phyloP scores from a whole-genome alignment of 2,797 vertebrate species.

The Brachymystax lenok region DNA sequence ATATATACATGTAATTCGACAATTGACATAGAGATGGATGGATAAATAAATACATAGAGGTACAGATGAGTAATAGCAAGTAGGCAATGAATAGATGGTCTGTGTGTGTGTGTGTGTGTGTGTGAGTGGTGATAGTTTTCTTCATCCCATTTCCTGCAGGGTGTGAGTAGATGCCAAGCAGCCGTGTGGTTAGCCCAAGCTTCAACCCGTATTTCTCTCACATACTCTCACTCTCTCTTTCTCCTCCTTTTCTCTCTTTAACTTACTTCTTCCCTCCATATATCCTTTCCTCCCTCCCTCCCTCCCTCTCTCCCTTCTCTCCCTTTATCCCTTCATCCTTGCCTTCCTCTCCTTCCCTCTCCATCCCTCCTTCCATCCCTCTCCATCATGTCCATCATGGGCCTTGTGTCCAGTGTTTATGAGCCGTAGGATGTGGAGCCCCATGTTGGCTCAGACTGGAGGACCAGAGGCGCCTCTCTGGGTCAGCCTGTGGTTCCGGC shows the following conservation, averaged over 20 bases:
- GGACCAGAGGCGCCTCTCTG: slow-evolving; percentile 69
- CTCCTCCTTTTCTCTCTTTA: background rate
- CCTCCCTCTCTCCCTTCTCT: background rate
- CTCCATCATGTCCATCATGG: slow-evolving; percentile 15
- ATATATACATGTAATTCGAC: background rate
- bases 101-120: background rate
- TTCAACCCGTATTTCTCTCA: too few relatives aligned
- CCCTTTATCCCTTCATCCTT: background rate
- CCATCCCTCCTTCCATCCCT: background rate
- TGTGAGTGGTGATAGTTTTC: slow-evolving; percentile 11
- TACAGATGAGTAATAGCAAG: too few relatives aligned
- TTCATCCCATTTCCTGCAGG: slow-evolving; percentile 42
- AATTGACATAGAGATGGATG: background rate
- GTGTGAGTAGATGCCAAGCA: slow-evolving; percentile 55
- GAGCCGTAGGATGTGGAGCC: slow-evolving; percentile 42
- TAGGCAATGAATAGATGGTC: too few relatives aligned
- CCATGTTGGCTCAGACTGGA: slow-evolving; percentile 58
- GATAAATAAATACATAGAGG: background rate
- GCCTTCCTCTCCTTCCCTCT: background rate
- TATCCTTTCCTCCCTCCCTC: slow-evolving; percentile 5
- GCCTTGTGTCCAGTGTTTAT: slow-evolving; percentile 45
- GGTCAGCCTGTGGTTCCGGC: slow-evolving; percentile 55
- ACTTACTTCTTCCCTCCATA: too few relatives aligned
- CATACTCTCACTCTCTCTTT: too few relatives aligned
- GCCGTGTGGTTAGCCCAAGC: slow-evolving; percentile 39